Evolutionary conservation across 2,888 invertebrate genomes (phyloP).

Genomic region (Graphium colonna): DNA sequence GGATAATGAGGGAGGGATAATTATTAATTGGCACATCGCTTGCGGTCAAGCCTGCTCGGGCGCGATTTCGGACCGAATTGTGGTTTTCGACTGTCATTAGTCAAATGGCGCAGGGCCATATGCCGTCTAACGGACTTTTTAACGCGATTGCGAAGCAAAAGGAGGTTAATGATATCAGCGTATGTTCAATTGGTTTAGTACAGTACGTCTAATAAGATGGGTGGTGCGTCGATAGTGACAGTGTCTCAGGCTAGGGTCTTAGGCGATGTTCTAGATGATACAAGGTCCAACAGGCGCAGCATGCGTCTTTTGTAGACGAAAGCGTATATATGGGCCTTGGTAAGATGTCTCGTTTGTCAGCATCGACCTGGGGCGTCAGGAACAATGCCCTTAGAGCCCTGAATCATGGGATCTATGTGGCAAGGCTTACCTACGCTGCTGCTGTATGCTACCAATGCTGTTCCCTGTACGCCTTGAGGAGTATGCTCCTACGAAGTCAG

Average conservation of each 20-base stretch:
- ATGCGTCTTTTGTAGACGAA: slow-evolving; percentile 21
- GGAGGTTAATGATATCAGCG: background rate
- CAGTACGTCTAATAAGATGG: background rate
- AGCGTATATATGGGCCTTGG: slow-evolving; percentile 21
- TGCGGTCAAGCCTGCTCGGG: slow-evolving; percentile 35
- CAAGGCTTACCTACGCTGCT: slow-evolving; percentile 22
- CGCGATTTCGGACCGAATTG: slow-evolving; percentile 40
- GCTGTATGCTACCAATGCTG: too few relatives aligned
- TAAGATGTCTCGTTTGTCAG: slow-evolving; percentile 32
- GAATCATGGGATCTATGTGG: slow-evolving; percentile 29
- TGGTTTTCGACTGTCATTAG: slow-evolving; percentile 42
- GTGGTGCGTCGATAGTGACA: background rate
- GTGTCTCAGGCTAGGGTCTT: background rate
- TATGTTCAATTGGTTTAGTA: background rate
- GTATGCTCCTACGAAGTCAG: slow-evolving; percentile 28
- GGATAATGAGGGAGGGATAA: slow-evolving; percentile 41
- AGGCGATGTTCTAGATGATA: too few relatives aligned
- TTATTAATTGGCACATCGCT: slow-evolving; percentile 63
- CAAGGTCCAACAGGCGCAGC: slow-evolving; percentile 5
- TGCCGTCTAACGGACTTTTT: slow-evolving; percentile 39
- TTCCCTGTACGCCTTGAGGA: background rate
- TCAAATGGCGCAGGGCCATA: slow-evolving; percentile 32
- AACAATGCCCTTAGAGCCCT: slow-evolving; percentile 25
- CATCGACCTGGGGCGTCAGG: slow-evolving; percentile 21
- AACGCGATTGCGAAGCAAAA: slow-evolving; percentile 1